Evolutionary conservation across 2,888 invertebrate species (phyloP).

Genomic region (Athrips mouffetella): DNA sequence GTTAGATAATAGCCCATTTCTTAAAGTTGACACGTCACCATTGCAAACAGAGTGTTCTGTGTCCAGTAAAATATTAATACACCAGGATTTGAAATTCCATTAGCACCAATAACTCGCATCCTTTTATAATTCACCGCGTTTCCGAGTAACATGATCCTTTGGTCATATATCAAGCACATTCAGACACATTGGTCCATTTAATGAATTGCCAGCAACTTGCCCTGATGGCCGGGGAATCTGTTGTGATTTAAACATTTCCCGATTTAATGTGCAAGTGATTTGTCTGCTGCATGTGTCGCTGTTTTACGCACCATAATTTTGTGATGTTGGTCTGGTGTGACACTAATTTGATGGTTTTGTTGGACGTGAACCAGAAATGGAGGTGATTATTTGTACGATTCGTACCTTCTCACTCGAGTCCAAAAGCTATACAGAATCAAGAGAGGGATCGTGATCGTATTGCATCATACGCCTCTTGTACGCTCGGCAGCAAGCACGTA

Average conservation of each 20-base stretch:
- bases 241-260: conserved; percentile 49
- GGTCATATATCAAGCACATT: conserved; percentile 60
- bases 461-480: no score
- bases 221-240: conserved; percentile 49
- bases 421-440: no score
- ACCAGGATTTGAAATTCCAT: no score
- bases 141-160: conserved; percentile 34
- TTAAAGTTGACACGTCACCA: no score
- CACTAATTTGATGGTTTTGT: background rate
- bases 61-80: background rate
- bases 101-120: conserved; percentile 1
- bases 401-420: no score
- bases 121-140: background rate
- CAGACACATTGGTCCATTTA: conserved; percentile 60
- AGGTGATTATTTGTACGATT: no score
- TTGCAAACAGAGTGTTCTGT: no score
- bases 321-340: background rate
- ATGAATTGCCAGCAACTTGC: conserved; percentile 62
- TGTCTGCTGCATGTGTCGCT: conserved; percentile 8
- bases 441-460: no score
- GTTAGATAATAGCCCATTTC: no score
- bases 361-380: no score
- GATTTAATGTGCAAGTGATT: conserved; percentile 35
- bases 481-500: no score
- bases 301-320: background rate